Percentiles rank a stretch among this genome's conserved stretches.
phyloP scores from a whole-genome alignment of 2,888 invertebrate species.

The Apamea epomidion region DNA sequence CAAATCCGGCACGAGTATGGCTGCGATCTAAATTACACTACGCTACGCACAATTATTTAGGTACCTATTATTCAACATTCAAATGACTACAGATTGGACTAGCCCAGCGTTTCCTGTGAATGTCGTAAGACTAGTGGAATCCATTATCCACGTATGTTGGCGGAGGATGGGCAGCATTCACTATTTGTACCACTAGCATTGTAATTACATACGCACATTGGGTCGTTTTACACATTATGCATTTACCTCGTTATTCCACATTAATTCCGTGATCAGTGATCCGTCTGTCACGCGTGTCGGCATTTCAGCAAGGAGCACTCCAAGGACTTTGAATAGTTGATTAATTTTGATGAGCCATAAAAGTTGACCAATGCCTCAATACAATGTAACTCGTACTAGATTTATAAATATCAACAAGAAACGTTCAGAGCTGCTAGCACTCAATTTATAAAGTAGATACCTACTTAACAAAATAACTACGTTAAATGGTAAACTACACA shows the following conservation, averaged over 20 bases:
- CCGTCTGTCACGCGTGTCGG: conserved; percentile 4
- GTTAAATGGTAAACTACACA: not conserved
- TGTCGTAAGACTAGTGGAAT: conserved; percentile 51
- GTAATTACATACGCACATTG: conserved; percentile 8
- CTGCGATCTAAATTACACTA: conserved; percentile 44
- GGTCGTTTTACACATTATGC: not conserved
- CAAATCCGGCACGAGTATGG: conserved; percentile 46
- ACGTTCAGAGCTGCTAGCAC: not conserved
- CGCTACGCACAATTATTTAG: conserved; percentile 36
- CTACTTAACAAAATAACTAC: not conserved
- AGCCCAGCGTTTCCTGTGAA: conserved; percentile 50
- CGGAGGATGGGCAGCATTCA: conserved; percentile 32
- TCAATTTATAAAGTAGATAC: not conserved
- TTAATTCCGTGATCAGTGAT: conserved; percentile 19
- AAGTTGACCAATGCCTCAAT: not conserved
- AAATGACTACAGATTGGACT: conserved; percentile 31
- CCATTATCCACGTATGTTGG: conserved; percentile 35
- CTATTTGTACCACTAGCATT: conserved; percentile 19
- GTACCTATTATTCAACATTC: conserved; percentile 25
- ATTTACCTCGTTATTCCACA: conserved; percentile 23
- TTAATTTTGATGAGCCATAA: not conserved
- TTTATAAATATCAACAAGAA: not conserved
- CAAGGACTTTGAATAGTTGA: not conserved
- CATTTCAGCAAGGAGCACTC: not conserved
- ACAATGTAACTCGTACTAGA: not conserved